Conservation (phyloP, 2,797 vertebrate genomes). For the Cephalopachus bancanus region DNA sequence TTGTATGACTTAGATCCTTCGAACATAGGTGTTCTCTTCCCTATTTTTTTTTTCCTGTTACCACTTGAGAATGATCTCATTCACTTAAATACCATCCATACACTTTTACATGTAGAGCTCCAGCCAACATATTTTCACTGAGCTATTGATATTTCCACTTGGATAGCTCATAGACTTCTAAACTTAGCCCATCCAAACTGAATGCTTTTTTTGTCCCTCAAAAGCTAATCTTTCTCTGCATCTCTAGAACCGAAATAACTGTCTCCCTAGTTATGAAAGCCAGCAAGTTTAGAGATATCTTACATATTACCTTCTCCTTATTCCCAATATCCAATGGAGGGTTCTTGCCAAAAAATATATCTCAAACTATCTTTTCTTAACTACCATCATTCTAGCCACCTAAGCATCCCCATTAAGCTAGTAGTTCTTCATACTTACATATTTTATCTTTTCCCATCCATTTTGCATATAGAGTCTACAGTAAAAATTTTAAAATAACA, state of each 20-base stretch:
- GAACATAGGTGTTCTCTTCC: neutral
- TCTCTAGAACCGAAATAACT: slow-evolving; percentile 11
- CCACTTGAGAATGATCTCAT: neutral
- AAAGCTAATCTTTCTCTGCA: neutral
- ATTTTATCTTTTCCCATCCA: neutral
- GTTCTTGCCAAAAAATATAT: neutral
- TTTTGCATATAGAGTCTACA: neutral
- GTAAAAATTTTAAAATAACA: neutral
- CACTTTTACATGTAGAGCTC: slow-evolving; percentile 5
- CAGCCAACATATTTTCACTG: slow-evolving; percentile 71
- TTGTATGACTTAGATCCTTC: neutral
- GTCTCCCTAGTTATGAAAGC: neutral
- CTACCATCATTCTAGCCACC: neutral
- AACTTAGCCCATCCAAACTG: slow-evolving; percentile 51
- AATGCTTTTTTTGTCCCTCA: neutral
- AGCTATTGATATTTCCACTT: slow-evolving; percentile 74
- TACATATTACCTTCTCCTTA: neutral
- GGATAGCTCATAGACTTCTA: slow-evolving; percentile 64
- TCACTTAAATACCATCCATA: slow-evolving; percentile 50
- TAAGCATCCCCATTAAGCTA: neutral
- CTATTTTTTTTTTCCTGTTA: neutral
- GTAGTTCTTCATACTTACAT: rapidly evolving
- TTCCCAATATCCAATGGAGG: neutral
- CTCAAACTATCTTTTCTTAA: neutral
- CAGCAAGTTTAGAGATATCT: slow-evolving; percentile 14